Percentiles rank a stretch among this genome's conserved stretches.
Conservation (phyloP, 2,888 invertebrate genomes). For the Drosophila paramelanica region DNA sequence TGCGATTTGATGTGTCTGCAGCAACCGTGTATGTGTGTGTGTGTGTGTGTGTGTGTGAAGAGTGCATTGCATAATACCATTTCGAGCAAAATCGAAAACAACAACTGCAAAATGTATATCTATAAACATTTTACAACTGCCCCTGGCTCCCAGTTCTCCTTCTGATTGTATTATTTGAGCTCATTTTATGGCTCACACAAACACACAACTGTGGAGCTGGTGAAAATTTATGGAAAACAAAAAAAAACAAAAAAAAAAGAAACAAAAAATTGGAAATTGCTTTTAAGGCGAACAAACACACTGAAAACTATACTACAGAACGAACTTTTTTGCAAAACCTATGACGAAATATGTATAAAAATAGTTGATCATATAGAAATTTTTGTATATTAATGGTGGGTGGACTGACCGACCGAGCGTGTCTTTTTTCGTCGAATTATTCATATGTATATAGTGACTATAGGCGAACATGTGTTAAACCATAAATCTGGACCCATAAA, state of each 20-base stretch:
- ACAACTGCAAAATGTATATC: conserved; percentile 41
- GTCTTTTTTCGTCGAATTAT: background rate
- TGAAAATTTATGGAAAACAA: conserved; percentile 39
- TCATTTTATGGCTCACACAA: conserved; percentile 47
- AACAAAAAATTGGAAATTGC: conserved; percentile 23
- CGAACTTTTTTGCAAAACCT: conserved; percentile 36
- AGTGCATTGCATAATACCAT: conserved; percentile 76
- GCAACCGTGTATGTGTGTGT: conserved; percentile 18
- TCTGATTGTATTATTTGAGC: conserved; percentile 39
- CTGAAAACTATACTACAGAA: conserved; percentile 22
- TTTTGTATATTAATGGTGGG: conserved; percentile 23
- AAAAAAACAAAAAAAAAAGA: conserved; percentile 1
- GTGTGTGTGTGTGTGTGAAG: conserved; percentile 43
- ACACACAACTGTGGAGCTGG: conserved; percentile 6
- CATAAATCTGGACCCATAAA: background rate
- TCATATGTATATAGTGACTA: background rate
- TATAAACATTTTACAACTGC: conserved; percentile 49
- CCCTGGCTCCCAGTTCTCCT: conserved; percentile 19
- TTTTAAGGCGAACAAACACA: conserved; percentile 30
- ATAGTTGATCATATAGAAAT: conserved; percentile 43
- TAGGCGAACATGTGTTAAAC: background rate
- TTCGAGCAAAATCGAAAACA: conserved; percentile 59
- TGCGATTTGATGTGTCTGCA: conserved; percentile 60
- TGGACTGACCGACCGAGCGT: background rate
- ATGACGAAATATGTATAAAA: conserved; percentile 69